Percentiles rank a stretch among this genome's conserved stretches.
These are phyloP conservation scores for Chrysopilus asiliformis DNA, from an alignment of 2,888 invertebrate genomes.

Conservation along the genomic window DNA sequence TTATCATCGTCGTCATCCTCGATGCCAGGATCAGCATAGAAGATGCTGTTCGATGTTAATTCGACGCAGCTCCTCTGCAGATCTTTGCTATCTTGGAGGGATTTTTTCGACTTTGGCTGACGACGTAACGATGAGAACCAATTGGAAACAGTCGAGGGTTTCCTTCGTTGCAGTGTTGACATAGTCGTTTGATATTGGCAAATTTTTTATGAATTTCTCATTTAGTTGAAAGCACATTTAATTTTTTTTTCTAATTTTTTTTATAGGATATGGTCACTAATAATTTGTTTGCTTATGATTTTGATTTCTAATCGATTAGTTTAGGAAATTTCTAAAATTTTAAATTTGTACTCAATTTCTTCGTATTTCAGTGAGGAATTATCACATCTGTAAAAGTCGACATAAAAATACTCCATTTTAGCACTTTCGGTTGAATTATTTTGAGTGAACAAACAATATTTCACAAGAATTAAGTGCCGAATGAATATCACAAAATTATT, in stretches of 20 bases:
- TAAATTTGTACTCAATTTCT: no score
- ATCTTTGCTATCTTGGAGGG: conserved; percentile 19
- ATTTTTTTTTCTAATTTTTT: conserved; percentile 1
- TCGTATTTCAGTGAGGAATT: no score
- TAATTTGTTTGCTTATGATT: not conserved
- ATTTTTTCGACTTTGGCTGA: conserved; percentile 25
- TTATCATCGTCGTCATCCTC: conserved; percentile 18
- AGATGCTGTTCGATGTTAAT: conserved; percentile 27
- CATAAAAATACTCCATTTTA: no score
- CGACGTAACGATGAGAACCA: conserved; percentile 73
- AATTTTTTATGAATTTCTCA: not conserved
- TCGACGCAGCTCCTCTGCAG: conserved; percentile 36
- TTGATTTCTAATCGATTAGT: no score
- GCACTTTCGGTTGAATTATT: no score
- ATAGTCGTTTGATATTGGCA: conserved; percentile 20
- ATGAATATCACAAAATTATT: no score
- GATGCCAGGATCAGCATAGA: conserved; percentile 19
- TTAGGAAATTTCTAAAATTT: no score
- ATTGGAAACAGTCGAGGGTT: conserved; percentile 57
- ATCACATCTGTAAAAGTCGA: no score
- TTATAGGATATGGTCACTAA: conserved; percentile 6
- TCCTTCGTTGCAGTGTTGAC: conserved; percentile 42
- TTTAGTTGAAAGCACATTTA: conserved; percentile 2
- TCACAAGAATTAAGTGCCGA: no score
- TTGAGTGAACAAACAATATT: no score